Evolutionary conservation across 2,888 invertebrate genomes (phyloP).

Genomic region (Caenorhabditis sulstoni): DNA sequence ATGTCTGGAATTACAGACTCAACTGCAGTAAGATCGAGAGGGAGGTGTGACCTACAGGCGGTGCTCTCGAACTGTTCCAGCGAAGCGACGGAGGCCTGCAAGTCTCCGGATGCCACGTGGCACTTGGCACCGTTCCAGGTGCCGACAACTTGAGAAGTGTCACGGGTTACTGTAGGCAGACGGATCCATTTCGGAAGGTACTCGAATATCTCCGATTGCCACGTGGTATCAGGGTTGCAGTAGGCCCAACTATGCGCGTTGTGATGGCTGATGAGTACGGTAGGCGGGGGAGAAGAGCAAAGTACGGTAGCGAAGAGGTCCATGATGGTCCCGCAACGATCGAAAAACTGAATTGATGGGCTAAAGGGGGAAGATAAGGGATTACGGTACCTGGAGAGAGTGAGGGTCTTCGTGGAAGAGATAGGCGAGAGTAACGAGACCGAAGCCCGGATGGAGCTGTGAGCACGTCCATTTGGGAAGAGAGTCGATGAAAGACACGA

Average conservation of each 20-base stretch:
- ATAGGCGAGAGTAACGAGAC: slow-evolving; percentile 44
- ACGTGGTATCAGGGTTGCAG: slow-evolving; percentile 31
- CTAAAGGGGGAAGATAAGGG: not conserved
- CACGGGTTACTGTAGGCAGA: slow-evolving; percentile 38
- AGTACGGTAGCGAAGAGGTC: slow-evolving; percentile 51
- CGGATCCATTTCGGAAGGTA: slow-evolving; percentile 21
- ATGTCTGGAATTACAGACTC: slow-evolving; percentile 39
- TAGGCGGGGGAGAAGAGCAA: not conserved
- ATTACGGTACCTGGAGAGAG: slow-evolving; percentile 13
- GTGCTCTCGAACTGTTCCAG: slow-evolving; percentile 30
- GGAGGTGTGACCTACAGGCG: slow-evolving; percentile 46
- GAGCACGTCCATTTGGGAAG: slow-evolving; percentile 43
- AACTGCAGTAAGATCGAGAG: not conserved
- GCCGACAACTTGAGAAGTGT: not conserved
- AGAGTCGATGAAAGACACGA: slow-evolving; percentile 7
- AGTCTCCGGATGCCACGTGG: slow-evolving; percentile 59
- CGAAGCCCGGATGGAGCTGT: slow-evolving; percentile 56
- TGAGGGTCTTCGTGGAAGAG: slow-evolving; percentile 8
- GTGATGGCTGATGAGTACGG: slow-evolving; percentile 50
- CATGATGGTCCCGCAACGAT: slow-evolving; percentile 65
- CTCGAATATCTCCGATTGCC: slow-evolving; percentile 3
- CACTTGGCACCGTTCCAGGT: slow-evolving; percentile 32
- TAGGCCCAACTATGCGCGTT: slow-evolving; percentile 63
- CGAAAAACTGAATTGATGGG: slow-evolving; percentile 17
- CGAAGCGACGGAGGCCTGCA: slow-evolving; percentile 62